Conservation (phyloP, 2,113 vertebrate species). For the Bubo bubo region DNA sequence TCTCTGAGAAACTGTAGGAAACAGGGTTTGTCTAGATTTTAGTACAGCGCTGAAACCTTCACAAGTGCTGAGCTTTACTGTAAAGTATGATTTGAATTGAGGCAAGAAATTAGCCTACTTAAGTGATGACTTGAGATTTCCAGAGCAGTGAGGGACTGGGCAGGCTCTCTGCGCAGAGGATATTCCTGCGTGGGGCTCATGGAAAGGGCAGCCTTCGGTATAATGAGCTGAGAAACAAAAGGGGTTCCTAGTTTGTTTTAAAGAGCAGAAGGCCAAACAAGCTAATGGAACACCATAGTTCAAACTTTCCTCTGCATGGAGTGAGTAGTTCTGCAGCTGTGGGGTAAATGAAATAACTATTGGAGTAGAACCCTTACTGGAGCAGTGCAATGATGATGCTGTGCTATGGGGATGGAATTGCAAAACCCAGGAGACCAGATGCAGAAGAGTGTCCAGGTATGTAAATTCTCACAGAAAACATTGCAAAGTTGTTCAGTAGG, state of each 20-base stretch:
- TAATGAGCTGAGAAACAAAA: not conserved
- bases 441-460: not conserved
- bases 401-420: not conserved
- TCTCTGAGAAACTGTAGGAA: not conserved
- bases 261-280: not conserved
- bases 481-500: not conserved
- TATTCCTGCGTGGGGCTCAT: not conserved
- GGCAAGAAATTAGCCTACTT: not conserved
- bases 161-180: not conserved
- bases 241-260: not conserved
- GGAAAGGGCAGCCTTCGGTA: not conserved
- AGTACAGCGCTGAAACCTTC: not conserved
- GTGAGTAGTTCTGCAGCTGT: not conserved
- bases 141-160: not conserved
- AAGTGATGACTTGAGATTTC: not conserved
- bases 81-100: not conserved
- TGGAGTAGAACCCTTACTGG: not conserved
- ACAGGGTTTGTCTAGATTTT: not conserved
- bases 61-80: not conserved
- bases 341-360: not conserved
- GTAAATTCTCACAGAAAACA: not conserved
- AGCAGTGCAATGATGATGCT: not conserved
- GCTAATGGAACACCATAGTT: not conserved
- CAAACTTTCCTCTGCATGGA: not conserved
- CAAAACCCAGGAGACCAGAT: not conserved